Base-by-base conservation (phyloP, 2,113 vertebrate species). In the Malaclemys terrapin region DNA sequence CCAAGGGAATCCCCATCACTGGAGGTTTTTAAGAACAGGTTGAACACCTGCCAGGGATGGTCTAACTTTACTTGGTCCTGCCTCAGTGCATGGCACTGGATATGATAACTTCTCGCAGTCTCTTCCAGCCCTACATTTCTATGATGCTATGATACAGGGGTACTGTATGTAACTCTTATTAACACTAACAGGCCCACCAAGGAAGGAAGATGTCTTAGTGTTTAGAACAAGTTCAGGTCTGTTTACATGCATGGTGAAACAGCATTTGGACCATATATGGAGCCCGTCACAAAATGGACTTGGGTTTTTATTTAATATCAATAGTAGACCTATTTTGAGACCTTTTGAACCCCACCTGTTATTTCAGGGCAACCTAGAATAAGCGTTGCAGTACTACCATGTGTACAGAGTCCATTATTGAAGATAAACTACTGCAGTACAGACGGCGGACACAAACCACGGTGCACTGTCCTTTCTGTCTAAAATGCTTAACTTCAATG, bases 191-290 rank as follows among this genome's bases (percentile, higher is more conserved):
- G 47, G 38, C 31, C 93, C 54, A 88, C 25, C 38, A 54, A 59
- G 22, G 88, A 10, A 25, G 6, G 20, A 8, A 89, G 95, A 93
- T 25, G 45, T 2, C 22, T 47, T 27, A 49, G 57, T 54, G 78
- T 5, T 80, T 0, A n/a, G 52, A 86, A 47, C 0, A 0, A 7
- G 14, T 8, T 25, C 17, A 52, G 17, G 14, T 54, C 25, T 45
- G 42, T 78, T 78, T 47, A 25, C 75, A 78, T 27, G 13, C 42
- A 27, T 29, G 24, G 42, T 35, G 35, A 85, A 91, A 53, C 4
- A 82, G 35, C 10, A 3, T 84, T 93, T 90, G 20, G 82, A 76
- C 52, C 85, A 38, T 38, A 3, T 87, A 88, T 53, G 42, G 22
- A 82, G 3, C 6, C 13, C 14, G 20, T 78, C 35, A 35, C 4